Conservation (phyloP, 2,113 vertebrate genomes). For the Bubo scandiacus region DNA sequence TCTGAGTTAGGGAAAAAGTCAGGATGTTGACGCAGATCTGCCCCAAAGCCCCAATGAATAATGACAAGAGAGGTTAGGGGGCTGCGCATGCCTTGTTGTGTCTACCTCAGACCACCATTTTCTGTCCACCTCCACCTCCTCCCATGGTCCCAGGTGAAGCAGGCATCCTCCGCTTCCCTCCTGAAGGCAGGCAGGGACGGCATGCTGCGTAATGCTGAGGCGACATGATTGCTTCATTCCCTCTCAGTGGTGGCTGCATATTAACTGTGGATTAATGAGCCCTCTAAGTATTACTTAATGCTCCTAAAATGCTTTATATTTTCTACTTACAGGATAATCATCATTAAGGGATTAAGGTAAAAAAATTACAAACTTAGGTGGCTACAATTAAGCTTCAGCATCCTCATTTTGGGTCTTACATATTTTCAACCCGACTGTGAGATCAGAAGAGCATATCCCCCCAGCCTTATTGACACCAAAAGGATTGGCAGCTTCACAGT, state of each 20-base stretch:
- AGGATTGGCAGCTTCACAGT: background rate
- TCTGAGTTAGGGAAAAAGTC: background rate
- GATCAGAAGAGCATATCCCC: background rate
- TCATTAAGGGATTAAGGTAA: slow-evolving; percentile 27
- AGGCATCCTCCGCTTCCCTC: background rate
- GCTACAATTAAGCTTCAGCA: background rate
- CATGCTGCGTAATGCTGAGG: background rate
- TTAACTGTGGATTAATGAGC: background rate
- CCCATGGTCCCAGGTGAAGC: accelerated
- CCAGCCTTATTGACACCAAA: background rate
- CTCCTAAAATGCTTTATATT: slow-evolving; percentile 23
- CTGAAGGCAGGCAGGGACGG: accelerated
- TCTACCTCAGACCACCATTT: background rate
- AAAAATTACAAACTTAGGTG: background rate
- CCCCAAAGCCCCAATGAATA: accelerated
- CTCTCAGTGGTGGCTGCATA: slow-evolving; percentile 9
- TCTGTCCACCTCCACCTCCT: background rate
- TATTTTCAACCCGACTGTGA: background rate
- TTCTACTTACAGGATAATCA: slow-evolving; percentile 26
- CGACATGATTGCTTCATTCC: background rate
- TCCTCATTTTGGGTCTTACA: background rate
- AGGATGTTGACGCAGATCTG: background rate
- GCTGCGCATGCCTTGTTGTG: accelerated
- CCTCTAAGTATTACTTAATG: slow-evolving; percentile 9
- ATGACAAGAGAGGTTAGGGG: background rate